Conservation (phyloP, 2,113 vertebrate species). For the Sturnira hondurensis region DNA sequence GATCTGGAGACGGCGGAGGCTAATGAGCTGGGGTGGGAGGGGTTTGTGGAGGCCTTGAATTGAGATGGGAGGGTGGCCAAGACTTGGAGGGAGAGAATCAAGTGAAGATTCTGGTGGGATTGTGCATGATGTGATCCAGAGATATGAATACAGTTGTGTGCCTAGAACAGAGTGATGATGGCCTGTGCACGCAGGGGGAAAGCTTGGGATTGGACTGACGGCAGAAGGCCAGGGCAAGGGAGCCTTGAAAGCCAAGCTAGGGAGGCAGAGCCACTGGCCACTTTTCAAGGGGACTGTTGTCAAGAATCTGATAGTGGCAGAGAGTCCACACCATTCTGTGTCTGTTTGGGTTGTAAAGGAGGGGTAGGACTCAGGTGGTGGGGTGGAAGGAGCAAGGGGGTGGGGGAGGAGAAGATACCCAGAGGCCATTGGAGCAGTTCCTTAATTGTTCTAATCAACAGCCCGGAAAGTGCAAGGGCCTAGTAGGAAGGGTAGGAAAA, state of each 20-base stretch:
- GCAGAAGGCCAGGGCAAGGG: neutral
- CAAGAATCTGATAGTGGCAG: neutral
- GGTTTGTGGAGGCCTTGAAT: neutral
- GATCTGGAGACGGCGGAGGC: neutral
- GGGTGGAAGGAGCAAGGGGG: neutral
- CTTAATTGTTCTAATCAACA: neutral
- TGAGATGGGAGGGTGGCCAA: neutral
- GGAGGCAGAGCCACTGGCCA: neutral
- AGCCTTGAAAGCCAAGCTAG: neutral
- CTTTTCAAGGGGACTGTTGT: neutral
- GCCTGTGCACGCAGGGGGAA: neutral
- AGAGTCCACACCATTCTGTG: neutral
- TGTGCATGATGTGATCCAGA: neutral
- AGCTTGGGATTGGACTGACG: neutral
- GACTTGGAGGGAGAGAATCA: neutral
- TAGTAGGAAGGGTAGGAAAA: neutral
- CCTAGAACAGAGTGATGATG: neutral
- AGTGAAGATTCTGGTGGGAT: neutral
- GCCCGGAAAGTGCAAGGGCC: neutral
- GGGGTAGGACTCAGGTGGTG: neutral
- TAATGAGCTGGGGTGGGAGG: neutral
- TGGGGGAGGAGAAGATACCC: neutral
- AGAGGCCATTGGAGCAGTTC: neutral
- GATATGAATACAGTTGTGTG: neutral
- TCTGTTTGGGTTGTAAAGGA: neutral